These are phyloP conservation scores for Galeopsomyia nigrocyanea DNA, from an alignment of 2,888 invertebrate species.

Conservation along the genomic window DNA sequence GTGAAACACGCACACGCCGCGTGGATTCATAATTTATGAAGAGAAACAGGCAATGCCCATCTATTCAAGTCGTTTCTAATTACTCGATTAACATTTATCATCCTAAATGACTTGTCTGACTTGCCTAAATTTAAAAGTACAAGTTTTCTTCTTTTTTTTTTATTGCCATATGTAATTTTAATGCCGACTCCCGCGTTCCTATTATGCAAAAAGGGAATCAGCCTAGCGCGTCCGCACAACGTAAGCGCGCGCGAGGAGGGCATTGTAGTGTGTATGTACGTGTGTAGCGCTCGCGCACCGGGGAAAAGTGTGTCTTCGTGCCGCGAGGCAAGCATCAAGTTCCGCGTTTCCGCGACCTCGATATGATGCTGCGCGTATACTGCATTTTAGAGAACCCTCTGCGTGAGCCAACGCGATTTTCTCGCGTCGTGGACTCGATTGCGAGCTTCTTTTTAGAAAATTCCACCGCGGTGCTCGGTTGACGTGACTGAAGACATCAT, in stretches of 20 bases:
- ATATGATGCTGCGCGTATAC: constrained; percentile 51
- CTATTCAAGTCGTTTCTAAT: too few relatives aligned
- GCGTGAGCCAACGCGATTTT: constrained; percentile 20
- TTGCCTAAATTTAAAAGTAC: constrained; percentile 14
- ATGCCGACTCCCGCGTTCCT: constrained; percentile 17
- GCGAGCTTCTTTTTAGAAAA: constrained; percentile 21
- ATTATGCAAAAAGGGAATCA: constrained; percentile 53
- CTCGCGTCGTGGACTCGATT: constrained; percentile 29
- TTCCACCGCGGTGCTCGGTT: background rate
- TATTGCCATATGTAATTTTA: background rate
- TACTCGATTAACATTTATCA: too few relatives aligned
- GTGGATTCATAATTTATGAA: too few relatives aligned
- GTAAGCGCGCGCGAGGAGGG: constrained; percentile 12
- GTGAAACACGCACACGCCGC: too few relatives aligned
- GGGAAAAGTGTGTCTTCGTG: constrained; percentile 66
- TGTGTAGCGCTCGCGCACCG: too few relatives aligned
- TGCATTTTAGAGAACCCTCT: background rate
- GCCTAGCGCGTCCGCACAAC: constrained; percentile 18
- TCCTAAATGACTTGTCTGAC: too few relatives aligned
- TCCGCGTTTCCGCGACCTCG: constrained; percentile 67
- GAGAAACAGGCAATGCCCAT: too few relatives aligned
- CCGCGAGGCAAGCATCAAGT: constrained; percentile 56
- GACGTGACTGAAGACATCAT: background rate
- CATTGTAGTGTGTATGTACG: constrained; percentile 58
- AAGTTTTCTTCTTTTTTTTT: constrained; percentile 20